Conservation (phyloP, 2,888 invertebrate genomes). For the Cosmia trapezina region DNA sequence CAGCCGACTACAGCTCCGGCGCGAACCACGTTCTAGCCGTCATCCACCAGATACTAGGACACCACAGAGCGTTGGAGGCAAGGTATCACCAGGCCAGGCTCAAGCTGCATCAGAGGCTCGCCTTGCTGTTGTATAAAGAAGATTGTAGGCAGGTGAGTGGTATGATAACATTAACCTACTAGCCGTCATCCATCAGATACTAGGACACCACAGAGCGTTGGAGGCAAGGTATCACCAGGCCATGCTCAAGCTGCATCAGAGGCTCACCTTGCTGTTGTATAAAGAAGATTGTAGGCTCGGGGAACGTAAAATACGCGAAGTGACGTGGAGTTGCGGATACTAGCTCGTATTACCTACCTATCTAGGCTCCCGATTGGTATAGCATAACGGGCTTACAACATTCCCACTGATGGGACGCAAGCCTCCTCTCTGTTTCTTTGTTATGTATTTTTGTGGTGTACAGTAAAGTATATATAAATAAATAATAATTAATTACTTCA, state of each 20-base stretch:
- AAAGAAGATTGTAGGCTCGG: constrained; percentile 98
- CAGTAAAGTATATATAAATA: too few relatives aligned
- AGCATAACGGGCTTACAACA: neutral
- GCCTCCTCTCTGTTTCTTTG: neutral
- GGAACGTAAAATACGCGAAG: too few relatives aligned
- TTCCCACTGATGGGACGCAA: too few relatives aligned
- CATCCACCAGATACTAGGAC: constrained; percentile 98
- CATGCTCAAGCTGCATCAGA: constrained; percentile 98
- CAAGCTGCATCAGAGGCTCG: constrained; percentile 97
- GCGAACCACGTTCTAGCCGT: constrained; percentile 99
- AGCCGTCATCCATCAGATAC: constrained; percentile 98
- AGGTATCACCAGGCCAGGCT: constrained; percentile 98
- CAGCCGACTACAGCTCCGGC: constrained; percentile 98
- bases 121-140: constrained; percentile 98
- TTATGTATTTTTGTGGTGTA: too few relatives aligned
- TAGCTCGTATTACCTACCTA: too few relatives aligned
- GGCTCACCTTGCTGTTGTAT: constrained; percentile 97
- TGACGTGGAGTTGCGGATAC: too few relatives aligned
- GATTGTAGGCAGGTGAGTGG: constrained; percentile 96
- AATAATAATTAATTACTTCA: too few relatives aligned
- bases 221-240: constrained; percentile 99
- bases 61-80: constrained; percentile 97
- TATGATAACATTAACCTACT: constrained; percentile 76
- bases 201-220: constrained; percentile 97
- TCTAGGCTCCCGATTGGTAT: too few relatives aligned